A percentile compares a stretch with the other conserved stretches of the same genome.
These are phyloP conservation scores for Drosophila nikananu DNA, from an alignment of 1,140 invertebrate species.

Conservation along the genomic window DNA sequence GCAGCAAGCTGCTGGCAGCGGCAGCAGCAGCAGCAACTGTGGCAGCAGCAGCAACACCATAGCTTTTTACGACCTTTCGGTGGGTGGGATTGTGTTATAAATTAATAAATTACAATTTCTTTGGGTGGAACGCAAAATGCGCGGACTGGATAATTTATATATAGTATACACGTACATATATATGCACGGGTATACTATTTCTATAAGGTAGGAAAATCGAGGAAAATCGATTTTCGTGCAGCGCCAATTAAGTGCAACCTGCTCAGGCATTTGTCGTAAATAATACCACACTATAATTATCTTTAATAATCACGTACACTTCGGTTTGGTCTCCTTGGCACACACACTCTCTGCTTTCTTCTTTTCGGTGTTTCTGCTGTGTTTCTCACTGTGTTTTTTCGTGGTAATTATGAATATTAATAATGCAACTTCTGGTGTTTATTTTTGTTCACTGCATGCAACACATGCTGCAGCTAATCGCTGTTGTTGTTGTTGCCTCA, in stretches of 20 bases:
- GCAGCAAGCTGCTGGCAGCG: slow-evolving; percentile 6
- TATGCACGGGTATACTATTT: slow-evolving; percentile 35
- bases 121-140: slow-evolving; percentile 49
- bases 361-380: neutral
- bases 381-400: slow-evolving; percentile 12
- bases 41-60: slow-evolving; percentile 38
- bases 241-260: slow-evolving; percentile 59
- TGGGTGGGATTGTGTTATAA: slow-evolving; percentile 61
- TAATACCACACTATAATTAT: slow-evolving; percentile 62
- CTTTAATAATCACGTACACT: slow-evolving; percentile 62
- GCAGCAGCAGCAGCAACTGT: slow-evolving; percentile 5
- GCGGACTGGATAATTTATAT: slow-evolving; percentile 54
- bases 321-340: slow-evolving; percentile 27
- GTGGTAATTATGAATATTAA: slow-evolving; percentile 20
- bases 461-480: slow-evolving; percentile 56
- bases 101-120: slow-evolving; percentile 83
- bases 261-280: slow-evolving; percentile 62
- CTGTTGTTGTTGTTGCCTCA: slow-evolving; percentile 25
- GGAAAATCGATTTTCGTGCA: slow-evolving; percentile 68
- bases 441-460: slow-evolving; percentile 63
- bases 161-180: slow-evolving; percentile 7
- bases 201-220: slow-evolving; percentile 34
- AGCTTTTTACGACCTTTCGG: slow-evolving; percentile 67
- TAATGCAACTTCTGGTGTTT: slow-evolving; percentile 29
- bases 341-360: slow-evolving; percentile 12